A percentile compares a stretch with the other conserved stretches of the same genome.
phyloP scores from a whole-genome alignment of 2,797 vertebrate species.

The Hydrolagus colliei region DNA sequence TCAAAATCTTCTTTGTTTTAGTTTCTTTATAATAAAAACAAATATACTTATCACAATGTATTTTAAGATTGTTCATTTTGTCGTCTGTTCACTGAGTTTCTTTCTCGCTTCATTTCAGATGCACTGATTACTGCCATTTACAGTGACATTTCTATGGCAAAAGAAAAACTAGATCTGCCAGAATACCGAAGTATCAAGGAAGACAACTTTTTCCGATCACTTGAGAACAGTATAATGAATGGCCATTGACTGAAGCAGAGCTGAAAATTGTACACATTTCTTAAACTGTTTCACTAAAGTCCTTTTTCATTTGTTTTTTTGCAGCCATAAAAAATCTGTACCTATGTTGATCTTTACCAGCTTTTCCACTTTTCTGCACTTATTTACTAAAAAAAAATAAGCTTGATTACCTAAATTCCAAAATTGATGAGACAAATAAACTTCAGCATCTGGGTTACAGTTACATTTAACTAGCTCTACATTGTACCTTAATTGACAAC shows the following conservation, averaged over 20 bases:
- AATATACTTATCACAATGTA: not conserved
- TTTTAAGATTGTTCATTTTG: slow-evolving; percentile 1
- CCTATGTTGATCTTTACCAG: not conserved
- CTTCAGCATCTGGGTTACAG: not conserved
- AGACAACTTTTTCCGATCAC: slow-evolving; percentile 74
- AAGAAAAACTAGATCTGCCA: slow-evolving; percentile 72
- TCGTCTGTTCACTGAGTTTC: not conserved
- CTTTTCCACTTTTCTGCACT: not conserved
- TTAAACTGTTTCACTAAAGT: slow-evolving; percentile 1
- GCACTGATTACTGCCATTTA: slow-evolving; percentile 82
- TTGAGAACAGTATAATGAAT: slow-evolving; percentile 64
- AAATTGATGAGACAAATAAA: not conserved
- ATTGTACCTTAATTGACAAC: not conserved
- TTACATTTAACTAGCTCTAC: not conserved
- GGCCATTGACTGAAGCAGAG: slow-evolving; percentile 58
- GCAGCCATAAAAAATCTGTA: too few relatives aligned
- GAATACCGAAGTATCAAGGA: slow-evolving; percentile 77
- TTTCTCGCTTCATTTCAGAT: slow-evolving; percentile 57
- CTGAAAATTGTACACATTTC: not conserved
- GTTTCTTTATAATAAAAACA: too few relatives aligned
- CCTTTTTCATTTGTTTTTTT: not conserved
- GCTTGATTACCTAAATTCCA: not conserved
- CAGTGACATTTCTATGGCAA: slow-evolving; percentile 80
- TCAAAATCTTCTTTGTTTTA: too few relatives aligned
- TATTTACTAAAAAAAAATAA: not conserved